phyloP scores from a whole-genome alignment of 2,888 invertebrate genomes.

The Catocala fraxini region DNA sequence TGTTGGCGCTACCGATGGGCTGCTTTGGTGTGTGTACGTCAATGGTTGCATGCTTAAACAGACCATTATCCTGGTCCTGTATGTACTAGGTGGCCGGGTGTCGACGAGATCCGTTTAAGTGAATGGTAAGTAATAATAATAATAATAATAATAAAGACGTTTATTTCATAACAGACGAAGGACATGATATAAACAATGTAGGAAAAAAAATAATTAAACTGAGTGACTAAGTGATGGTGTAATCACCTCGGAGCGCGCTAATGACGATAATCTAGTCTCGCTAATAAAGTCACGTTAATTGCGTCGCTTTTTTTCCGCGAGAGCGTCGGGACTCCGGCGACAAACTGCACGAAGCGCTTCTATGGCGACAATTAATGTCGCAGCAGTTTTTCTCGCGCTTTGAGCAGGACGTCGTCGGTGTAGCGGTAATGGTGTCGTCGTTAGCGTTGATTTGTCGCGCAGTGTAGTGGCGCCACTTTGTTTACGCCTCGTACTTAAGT shows the following conservation, averaged over 20 bases:
- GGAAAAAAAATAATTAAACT: too few species aligned
- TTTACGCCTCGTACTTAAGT: background rate
- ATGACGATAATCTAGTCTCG: conserved; percentile 16
- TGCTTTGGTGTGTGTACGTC: too few species aligned
- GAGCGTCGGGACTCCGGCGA: background rate
- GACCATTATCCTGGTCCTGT: too few species aligned
- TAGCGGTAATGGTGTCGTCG: conserved; percentile 14
- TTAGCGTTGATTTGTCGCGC: conserved; percentile 24
- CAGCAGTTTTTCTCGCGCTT: conserved; percentile 9
- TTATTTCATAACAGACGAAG: too few species aligned
- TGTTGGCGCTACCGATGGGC: too few species aligned
- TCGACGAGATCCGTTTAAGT: background rate
- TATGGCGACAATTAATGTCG: background rate
- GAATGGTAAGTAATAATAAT: too few species aligned
- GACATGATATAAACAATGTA: too few species aligned
- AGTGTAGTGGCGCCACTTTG: background rate
- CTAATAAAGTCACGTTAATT: conserved; percentile 24
- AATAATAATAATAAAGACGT: too few species aligned
- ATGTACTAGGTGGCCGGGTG: too few species aligned
- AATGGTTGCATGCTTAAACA: too few species aligned
- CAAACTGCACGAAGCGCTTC: background rate
- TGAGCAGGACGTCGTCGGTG: background rate
- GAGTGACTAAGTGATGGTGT: too few species aligned
- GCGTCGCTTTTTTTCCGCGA: conserved; percentile 13
- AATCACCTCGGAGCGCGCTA: conserved; percentile 6